phyloP scores from a whole-genome alignment of 2,113 vertebrate genomes.

The Tylochromis polylepis region DNA sequence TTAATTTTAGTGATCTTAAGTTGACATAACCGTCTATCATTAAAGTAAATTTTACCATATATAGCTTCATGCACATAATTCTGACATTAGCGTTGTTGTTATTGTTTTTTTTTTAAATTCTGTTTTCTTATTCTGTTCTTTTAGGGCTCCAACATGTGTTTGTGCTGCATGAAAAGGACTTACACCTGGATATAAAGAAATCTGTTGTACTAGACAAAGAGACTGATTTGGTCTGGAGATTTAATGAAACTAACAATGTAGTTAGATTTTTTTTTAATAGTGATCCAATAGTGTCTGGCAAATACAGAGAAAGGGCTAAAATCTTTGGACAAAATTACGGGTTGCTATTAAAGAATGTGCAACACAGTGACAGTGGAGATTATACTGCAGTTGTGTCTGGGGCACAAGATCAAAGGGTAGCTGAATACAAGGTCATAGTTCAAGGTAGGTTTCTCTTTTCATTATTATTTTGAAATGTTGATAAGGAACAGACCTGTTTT shows the following conservation, averaged over 20 bases:
- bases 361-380: neutral
- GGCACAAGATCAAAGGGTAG: rapidly evolving
- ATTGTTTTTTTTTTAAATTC: rapidly evolving
- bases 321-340: rapidly evolving
- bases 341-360: rapidly evolving
- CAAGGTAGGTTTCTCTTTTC: neutral
- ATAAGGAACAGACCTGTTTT: rapidly evolving
- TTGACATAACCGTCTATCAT: too few species aligned
- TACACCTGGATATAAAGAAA: rapidly evolving
- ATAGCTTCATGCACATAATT: too few species aligned
- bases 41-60: too few species aligned
- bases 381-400: rapidly evolving
- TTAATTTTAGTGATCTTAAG: too few species aligned
- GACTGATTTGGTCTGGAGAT: rapidly evolving
- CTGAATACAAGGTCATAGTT: neutral
- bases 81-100: too few species aligned
- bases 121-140: too few species aligned
- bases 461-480: rapidly evolving
- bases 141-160: rapidly evolving
- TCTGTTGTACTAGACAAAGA: rapidly evolving
- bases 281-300: rapidly evolving
- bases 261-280: rapidly evolving
- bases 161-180: rapidly evolving
- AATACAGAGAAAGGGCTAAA: rapidly evolving
- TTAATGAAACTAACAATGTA: rapidly evolving